Base-by-base conservation (phyloP, 2,113 vertebrate genomes). In the Megaceryle torquata region DNA sequence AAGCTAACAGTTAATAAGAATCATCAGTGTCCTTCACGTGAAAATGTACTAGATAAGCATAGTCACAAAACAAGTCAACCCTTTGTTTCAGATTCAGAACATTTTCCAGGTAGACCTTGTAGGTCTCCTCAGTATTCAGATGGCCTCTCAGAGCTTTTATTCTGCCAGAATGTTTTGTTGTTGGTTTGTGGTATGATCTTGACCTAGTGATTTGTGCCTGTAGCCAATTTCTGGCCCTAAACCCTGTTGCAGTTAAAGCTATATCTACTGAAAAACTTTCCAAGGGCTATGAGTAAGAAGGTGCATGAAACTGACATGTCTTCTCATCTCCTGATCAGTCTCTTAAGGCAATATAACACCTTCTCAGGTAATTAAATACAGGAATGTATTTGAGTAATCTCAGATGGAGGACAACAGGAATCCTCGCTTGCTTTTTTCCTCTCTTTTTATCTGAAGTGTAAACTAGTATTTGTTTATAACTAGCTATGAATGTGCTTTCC, bases 321-420 rank as follows among this genome's bases (percentile, higher is more conserved):
- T 97, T 97, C 94, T 95, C 96, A 95, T 98, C 96, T 94, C 82
- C 87, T 54, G 68, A 95, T 96, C 89, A 96, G 39, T 41, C 98
- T 97, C 98, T 93, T 96, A 96, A 93, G 97, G 97, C 98, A 98
- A 98, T 98, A 98, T 97, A 98, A 97, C 96, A 98, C 98, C 97
- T 97, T 98, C 94, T 86, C 91, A 97, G 98, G 97, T 98, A 99
- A 98, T 97, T 98, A 97, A 98, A 98, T 97, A 98, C 97, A 98
- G 98, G 97, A 97, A 96, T 64, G 94, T 89, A 94, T 98, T 94
- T 98, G 95, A 98, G 97, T 97, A 96, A 92, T 97, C 96, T 98
- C 97, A 97, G 95, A 97, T 97, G 97, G 97, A 97, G 96, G 46
- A 88, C 95, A 97, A 94, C 84, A 97, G 80, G 88, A 94, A 93